These are phyloP conservation scores for Falco biarmicus DNA, from an alignment of 2,797 vertebrate genomes.

Conservation along the genomic window DNA sequence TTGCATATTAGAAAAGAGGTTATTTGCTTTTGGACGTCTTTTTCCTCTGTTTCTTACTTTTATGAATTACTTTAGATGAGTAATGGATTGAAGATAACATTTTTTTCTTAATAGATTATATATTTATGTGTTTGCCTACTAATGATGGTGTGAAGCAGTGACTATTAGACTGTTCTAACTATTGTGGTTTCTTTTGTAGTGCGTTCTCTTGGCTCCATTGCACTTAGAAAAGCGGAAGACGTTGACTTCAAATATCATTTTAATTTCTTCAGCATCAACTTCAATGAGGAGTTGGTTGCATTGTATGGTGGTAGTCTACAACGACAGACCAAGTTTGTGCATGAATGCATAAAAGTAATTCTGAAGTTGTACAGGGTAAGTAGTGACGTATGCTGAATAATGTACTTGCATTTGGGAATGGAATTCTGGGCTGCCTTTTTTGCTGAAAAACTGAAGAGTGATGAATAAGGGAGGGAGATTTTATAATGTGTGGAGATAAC, in stretches of 20 bases:
- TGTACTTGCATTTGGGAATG: neutral
- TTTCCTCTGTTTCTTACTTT: neutral
- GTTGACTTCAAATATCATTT: conserved; percentile 89
- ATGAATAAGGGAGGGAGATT: neutral
- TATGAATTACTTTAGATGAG: neutral
- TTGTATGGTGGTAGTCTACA: conserved; percentile 93
- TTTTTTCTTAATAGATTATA: neutral
- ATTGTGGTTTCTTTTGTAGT: conserved; percentile 76
- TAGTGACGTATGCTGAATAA: neutral
- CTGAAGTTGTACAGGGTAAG: conserved; percentile 93
- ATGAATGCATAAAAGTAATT: conserved; percentile 94
- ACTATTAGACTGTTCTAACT: neutral
- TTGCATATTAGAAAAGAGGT: neutral
- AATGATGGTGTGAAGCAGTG: neutral
- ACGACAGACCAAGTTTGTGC: conserved; percentile 91
- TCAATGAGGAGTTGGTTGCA: conserved; percentile 96
- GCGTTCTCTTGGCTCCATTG: conserved; percentile 94
- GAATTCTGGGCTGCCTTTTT: neutral
- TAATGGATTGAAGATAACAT: neutral
- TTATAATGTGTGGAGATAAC: neutral
- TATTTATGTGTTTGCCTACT: neutral
- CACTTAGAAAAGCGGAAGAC: conserved; percentile 93
- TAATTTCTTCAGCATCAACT: conserved; percentile 95
- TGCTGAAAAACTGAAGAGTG: neutral
- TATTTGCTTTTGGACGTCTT: neutral